phyloP scores from a whole-genome alignment of 2,797 vertebrate genomes.

The Anomalospiza imberbis region DNA sequence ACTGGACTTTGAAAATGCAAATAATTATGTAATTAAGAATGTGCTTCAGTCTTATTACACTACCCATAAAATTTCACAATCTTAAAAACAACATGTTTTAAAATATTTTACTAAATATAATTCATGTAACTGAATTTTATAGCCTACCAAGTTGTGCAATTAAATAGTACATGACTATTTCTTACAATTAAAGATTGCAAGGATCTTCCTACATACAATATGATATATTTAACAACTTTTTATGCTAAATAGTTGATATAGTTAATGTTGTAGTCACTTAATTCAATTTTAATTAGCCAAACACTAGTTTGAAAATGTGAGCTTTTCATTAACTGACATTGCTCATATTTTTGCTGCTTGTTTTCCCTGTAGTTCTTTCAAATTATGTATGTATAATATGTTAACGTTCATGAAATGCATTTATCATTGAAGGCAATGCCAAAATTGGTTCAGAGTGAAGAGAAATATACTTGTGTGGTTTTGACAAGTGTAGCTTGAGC shows the following conservation, averaged over 20 bases:
- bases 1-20: conserved; percentile 76
- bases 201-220: conserved; percentile 63
- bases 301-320: conserved; percentile 73
- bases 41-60: conserved; percentile 66
- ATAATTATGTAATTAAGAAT: conserved; percentile 78
- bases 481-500: background rate
- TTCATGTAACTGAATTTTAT: conserved; percentile 75
- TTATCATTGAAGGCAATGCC: conserved; percentile 29
- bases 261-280: conserved; percentile 74
- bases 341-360: conserved; percentile 59
- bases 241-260: conserved; percentile 75
- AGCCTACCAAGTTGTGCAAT: conserved; percentile 71
- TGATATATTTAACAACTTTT: conserved; percentile 77
- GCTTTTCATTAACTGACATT: conserved; percentile 67
- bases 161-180: conserved; percentile 72
- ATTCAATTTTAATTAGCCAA: conserved; percentile 77
- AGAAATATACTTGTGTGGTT: background rate
- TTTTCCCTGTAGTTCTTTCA: conserved; percentile 61
- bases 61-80: conserved; percentile 71
- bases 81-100: conserved; percentile 73
- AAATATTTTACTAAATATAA: conserved; percentile 79
- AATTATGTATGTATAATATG: conserved; percentile 52
- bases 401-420: conserved; percentile 12
- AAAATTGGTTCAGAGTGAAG: conserved; percentile 22
- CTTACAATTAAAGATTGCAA: conserved; percentile 76